Conservation (phyloP, 2,797 vertebrate genomes). For the Pagetopsis macropterus region DNA sequence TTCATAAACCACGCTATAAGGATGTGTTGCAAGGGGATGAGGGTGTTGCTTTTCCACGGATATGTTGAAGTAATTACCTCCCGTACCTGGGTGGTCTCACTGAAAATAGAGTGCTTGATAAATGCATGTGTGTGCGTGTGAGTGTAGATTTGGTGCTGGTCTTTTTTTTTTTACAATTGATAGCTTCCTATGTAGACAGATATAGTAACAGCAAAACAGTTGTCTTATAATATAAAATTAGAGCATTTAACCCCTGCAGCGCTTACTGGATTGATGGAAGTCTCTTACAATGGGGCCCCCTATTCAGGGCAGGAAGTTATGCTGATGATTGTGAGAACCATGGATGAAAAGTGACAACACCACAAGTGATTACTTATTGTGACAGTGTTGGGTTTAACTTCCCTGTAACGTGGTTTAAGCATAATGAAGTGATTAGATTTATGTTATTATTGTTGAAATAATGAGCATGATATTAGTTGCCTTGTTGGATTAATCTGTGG, state of each 20-base stretch:
- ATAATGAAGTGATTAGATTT: background rate
- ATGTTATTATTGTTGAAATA: background rate
- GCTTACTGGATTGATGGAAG: slow-evolving; percentile 40
- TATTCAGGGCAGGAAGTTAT: slow-evolving; percentile 49
- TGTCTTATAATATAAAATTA: slow-evolving; percentile 59
- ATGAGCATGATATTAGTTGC: background rate
- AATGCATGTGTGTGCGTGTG: slow-evolving; percentile 25
- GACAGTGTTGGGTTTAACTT: background rate
- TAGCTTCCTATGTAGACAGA: slow-evolving; percentile 72
- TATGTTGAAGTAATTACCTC: slow-evolving; percentile 80
- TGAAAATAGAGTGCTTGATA: slow-evolving; percentile 59
- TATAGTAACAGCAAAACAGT: slow-evolving; percentile 54
- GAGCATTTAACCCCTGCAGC: slow-evolving; percentile 64
- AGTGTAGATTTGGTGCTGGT: slow-evolving; percentile 17
- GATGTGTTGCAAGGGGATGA: slow-evolving; percentile 48
- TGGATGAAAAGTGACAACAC: slow-evolving; percentile 36
- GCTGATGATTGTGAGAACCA: slow-evolving; percentile 47
- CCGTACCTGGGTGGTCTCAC: slow-evolving; percentile 81
- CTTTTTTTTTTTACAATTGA: slow-evolving; percentile 73
- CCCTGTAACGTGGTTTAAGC: background rate
- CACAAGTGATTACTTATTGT: slow-evolving; percentile 24
- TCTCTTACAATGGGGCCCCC: slow-evolving; percentile 48
- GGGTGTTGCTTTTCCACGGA: slow-evolving; percentile 71
- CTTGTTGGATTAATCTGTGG: background rate
- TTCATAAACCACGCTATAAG: slow-evolving; percentile 39